These are phyloP conservation scores for Ploceus nigricollis DNA, from an alignment of 2,113 vertebrate species.

Conservation along the genomic window DNA sequence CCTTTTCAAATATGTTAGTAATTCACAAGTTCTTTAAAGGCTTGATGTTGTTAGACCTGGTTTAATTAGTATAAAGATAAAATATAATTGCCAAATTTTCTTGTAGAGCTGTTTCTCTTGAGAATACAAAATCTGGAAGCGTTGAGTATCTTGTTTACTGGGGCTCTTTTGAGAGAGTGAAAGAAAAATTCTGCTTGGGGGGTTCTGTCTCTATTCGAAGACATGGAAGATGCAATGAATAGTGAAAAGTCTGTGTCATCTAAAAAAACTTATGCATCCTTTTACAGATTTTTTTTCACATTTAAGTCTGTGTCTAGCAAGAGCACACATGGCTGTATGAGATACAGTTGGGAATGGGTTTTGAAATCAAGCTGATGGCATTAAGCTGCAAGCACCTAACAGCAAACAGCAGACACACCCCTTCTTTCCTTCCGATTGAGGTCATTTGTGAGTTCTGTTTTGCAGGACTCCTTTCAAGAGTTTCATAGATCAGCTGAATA, in stretches of 20 bases:
- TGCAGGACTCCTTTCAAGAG: not conserved
- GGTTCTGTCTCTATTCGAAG: not conserved
- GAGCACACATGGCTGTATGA: not conserved
- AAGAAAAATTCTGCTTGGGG: not conserved
- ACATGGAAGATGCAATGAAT: not conserved
- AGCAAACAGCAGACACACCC: not conserved
- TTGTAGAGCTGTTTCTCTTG: not conserved
- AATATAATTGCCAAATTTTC: not conserved
- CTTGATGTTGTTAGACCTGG: not conserved
- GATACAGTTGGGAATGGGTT: not conserved
- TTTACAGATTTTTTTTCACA: not conserved
- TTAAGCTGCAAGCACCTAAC: not conserved
- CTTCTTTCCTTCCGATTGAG: not conserved
- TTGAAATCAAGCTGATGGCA: not conserved
- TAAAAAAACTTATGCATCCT: not conserved
- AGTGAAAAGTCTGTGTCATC: not conserved
- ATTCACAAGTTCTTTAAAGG: not conserved
- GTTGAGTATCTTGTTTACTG: not conserved
- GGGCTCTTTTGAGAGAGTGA: not conserved
- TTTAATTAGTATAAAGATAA: not conserved
- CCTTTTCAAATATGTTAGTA: not conserved
- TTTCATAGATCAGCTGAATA: conserved; percentile 1
- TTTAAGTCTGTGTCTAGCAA: not conserved
- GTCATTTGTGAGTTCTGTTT: not conserved
- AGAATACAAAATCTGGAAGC: not conserved